These are phyloP conservation scores for Ametastegia equiseti DNA, from an alignment of 2,888 invertebrate genomes.

Conservation along the genomic window DNA sequence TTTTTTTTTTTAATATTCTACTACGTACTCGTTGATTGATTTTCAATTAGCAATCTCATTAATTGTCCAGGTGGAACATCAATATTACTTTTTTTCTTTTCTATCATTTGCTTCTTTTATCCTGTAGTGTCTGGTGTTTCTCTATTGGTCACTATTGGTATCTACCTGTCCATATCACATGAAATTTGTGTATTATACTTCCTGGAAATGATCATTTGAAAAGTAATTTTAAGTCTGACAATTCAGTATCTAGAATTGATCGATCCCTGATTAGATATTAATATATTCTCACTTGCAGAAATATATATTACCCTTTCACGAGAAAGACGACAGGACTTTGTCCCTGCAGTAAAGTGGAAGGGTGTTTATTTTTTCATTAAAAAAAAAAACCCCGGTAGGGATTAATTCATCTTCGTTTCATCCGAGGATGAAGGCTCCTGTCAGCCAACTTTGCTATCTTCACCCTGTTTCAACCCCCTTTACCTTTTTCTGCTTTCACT, in stretches of 20 bases:
- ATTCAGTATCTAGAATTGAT: too few species aligned
- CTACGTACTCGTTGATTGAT: not conserved
- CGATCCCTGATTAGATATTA: not conserved
- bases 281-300: not conserved
- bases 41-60: not conserved
- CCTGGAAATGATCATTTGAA: too few species aligned
- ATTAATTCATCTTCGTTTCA: conserved; percentile 39
- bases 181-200: not conserved
- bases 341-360: not conserved
- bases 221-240: not conserved
- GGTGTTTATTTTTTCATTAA: not conserved
- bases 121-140: too few species aligned
- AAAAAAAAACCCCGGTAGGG: not conserved
- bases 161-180: not conserved
- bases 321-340: not conserved
- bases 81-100: not conserved
- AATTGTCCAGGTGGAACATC: not conserved
- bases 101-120: not conserved
- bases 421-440: conserved; percentile 29
- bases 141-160: not conserved
- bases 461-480: not conserved
- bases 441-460: not conserved
- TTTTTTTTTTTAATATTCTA: not conserved
- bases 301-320: not conserved
- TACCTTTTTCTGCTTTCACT: not conserved